Evolutionary conservation across 2,113 vertebrate species (phyloP), one percentile per base, ranked within the genome.

Genomic region (Rhabdomys dilectus): DNA sequence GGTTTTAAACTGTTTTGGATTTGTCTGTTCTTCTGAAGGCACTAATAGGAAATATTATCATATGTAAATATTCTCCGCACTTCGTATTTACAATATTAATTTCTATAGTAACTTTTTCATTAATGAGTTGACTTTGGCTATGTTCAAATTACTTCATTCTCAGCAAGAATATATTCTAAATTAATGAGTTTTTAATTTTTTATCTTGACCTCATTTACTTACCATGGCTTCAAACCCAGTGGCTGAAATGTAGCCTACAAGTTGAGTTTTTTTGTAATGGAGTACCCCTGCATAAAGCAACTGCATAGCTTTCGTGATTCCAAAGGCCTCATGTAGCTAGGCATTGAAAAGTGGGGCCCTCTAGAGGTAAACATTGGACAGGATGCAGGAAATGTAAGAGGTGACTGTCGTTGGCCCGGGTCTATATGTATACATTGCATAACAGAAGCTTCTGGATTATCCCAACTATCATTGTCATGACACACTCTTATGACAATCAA

Each of bases 181-280:
- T 95, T 92, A 91, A 93, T 86, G 91, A 88, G 29, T 73, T 93
- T 97, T 86, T 51, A 56, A 73, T 81, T 84, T 93, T 92, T 0
- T 0, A 68, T 89, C 85, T 92, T 91, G 22, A 91, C 91, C 72
- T 88, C 22, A 85, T 31, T 84, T 92, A 56, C 84, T 92, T 92
- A 68, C 12, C 24, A n/a, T 60, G 11, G 56, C 31, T 78, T 94
- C 80, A 95, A 73, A 93, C 22, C 31, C 45, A 77, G 17, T n/a
- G 12, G 34, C 60, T 95, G 60, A 88, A 64, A 58, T 9, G 2
- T 36, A 29, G 29, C 15, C 88, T 60, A 58, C 15, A 58, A 45
- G 10, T 91, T n/a, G 36, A 53, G 19, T 80, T 39, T n/a, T 17
- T n/a, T 17, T 42, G 22, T 51, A 70, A 51, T 26, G 12, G 73